These are phyloP conservation scores for Sebastes kiyomatsui DNA, from an alignment of 2,797 vertebrate species.

Conservation along the genomic window DNA sequence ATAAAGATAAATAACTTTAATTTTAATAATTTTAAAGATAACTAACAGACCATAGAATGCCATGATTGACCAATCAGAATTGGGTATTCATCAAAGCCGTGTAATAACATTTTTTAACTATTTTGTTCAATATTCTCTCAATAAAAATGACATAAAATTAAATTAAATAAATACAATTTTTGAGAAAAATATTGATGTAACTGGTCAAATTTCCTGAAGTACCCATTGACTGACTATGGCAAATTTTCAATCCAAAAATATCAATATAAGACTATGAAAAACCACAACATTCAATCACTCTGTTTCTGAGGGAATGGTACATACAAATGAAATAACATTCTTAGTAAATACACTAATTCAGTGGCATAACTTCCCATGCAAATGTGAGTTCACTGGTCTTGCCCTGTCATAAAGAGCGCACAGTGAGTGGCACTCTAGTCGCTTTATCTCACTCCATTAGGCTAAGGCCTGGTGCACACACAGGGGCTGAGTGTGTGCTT, in stretches of 20 bases:
- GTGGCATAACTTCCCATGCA: slow-evolving; percentile 16
- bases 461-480: slow-evolving; percentile 72
- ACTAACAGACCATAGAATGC: too few relatives aligned
- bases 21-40: too few relatives aligned
- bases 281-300: not conserved
- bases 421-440: slow-evolving; percentile 65
- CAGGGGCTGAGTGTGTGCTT: slow-evolving; percentile 74
- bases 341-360: not conserved
- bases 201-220: not conserved
- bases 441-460: slow-evolving; percentile 82
- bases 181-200: not conserved
- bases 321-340: not conserved
- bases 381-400: slow-evolving; percentile 19
- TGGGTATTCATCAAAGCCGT: too few relatives aligned
- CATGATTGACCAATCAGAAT: too few relatives aligned
- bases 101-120: too few relatives aligned
- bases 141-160: not conserved
- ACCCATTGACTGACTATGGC: not conserved
- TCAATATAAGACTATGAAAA: not conserved
- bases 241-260: not conserved
- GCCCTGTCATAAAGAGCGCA: slow-evolving; percentile 35
- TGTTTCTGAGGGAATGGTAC: not conserved
- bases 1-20: too few relatives aligned
- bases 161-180: not conserved
- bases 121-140: not conserved